Evolutionary conservation across 2,797 vertebrate species (phyloP).

Genomic region (Gymnoscopelus microlampas): DNA sequence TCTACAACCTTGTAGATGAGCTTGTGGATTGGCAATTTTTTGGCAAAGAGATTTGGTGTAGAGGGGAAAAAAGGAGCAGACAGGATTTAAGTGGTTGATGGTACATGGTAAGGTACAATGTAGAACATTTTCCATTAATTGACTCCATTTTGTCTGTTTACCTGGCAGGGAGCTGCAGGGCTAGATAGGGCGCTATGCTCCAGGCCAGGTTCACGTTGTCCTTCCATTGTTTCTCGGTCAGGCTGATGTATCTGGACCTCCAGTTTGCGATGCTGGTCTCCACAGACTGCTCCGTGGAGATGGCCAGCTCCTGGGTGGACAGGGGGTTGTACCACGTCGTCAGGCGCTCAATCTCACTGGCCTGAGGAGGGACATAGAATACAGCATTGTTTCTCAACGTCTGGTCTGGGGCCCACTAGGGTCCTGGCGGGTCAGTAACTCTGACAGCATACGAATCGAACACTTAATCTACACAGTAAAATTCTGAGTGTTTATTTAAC

Average conservation of each 20-base stretch:
- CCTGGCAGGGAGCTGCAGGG: conserved; percentile 93
- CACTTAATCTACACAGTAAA: background rate
- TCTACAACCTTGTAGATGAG: too few species aligned
- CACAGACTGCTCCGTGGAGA: conserved; percentile 89
- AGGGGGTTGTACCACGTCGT: conserved; percentile 97
- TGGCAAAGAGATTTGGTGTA: too few species aligned
- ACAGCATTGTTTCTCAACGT: too few species aligned
- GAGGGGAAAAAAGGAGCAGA: too few species aligned
- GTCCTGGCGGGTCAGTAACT: too few species aligned
- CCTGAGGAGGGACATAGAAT: conserved; percentile 73
- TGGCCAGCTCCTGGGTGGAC: conserved; percentile 90
- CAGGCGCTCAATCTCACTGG: conserved; percentile 94
- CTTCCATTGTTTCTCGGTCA: conserved; percentile 97
- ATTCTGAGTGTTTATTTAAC: too few species aligned
- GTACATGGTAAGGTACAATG: too few species aligned
- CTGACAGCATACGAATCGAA: too few species aligned
- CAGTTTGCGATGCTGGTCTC: conserved; percentile 96
- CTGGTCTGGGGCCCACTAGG: too few species aligned
- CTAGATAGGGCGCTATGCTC: conserved; percentile 94
- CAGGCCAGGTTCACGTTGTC: conserved; percentile 97
- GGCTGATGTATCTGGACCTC: conserved; percentile 94
- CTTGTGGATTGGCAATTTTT: too few species aligned
- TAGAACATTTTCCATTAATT: background rate
- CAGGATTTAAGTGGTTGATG: too few species aligned
- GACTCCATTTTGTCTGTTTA: conserved; percentile 21